These are phyloP conservation scores for Actinopyga echinites DNA, from an alignment of 53 echinoderm and acorn worm genomes.

Conservation along the genomic window DNA sequence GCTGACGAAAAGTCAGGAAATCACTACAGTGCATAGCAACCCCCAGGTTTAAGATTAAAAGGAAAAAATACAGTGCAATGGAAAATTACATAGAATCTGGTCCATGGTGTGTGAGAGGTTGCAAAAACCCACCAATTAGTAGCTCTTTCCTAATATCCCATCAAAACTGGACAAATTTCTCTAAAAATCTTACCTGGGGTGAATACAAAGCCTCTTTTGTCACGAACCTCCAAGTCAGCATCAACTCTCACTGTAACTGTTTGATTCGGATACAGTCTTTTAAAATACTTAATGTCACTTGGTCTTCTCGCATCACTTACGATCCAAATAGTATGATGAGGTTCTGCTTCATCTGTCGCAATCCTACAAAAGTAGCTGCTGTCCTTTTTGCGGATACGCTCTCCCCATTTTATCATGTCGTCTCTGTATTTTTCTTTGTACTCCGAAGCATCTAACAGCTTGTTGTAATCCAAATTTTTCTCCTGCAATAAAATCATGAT, in stretches of 20 bases:
- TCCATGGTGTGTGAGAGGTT: too few relatives aligned
- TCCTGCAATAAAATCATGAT: conserved; percentile 45
- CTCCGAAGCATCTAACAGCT: conserved; percentile 74
- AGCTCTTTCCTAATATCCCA: too few relatives aligned
- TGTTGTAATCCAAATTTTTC: conserved; percentile 68
- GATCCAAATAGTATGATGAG: conserved; percentile 66
- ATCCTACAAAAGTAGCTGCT: conserved; percentile 79
- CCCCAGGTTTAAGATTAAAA: too few relatives aligned
- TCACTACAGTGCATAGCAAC: too few relatives aligned
- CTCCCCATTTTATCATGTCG: conserved; percentile 94
- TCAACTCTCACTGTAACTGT: conserved; percentile 77
- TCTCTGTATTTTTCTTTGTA: conserved; percentile 92
- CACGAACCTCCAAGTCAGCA: conserved; percentile 67
- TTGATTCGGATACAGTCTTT: conserved; percentile 53
- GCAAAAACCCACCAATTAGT: too few relatives aligned
- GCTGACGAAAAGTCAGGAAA: too few relatives aligned
- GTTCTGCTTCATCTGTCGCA: conserved; percentile 53
- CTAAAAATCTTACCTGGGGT: neutral
- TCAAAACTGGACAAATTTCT: too few relatives aligned
- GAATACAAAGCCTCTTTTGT: conserved; percentile 71
- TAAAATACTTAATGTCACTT: conserved; percentile 79
- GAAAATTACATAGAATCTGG: too few relatives aligned
- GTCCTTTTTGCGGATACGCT: conserved; percentile 70
- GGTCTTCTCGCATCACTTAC: conserved; percentile 92
- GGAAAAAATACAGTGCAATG: too few relatives aligned